Base-by-base conservation (phyloP, 2,797 vertebrate species). In the Aeoliscus strigatus region DNA sequence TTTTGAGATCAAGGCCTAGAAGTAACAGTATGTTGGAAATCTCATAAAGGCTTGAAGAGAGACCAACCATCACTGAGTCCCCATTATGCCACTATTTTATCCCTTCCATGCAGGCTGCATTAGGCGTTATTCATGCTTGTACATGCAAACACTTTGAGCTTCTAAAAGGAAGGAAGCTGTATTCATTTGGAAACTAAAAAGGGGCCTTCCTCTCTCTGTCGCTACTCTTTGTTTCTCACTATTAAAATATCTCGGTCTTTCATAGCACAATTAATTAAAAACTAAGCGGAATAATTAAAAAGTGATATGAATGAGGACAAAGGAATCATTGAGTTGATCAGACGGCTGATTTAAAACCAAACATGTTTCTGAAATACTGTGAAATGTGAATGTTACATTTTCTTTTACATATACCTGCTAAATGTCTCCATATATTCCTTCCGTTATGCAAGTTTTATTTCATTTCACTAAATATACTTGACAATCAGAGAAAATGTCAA, bases 241-340 rank as follows among this genome's bases (percentile, higher is more conserved):
- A n/a, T n/a, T n/a, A n/a, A n/a, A n/a, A n/a, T n/a, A n/a, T n/a
- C n/a, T n/a, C n/a, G n/a, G 10, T 46, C 37, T 41, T 27, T 62
- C 30, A 23, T 63, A 73, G 63, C 60, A 17, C 62, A 73, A 59
- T 73, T 70, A 84, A 79, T 80, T 83, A 77, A 82, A 76, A 70
- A 57, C 60, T 30, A 45, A 48, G 48, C 11, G 26, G 13, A 59
- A 71, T 60, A 77, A 79, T 74, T n/a, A n/a, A n/a, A n/a, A n/a
- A 34, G 67, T 44, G 24, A 44, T 26, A 12, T 65, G 55, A 55
- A 62, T 27, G 35, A 49, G 53, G 62, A 73, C 76, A 77, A 73
- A 73, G 39, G 44, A 67, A n/a, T n/a, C n/a, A n/a, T n/a, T n/a
- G n/a, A n/a, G n/a, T n/a, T n/a, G n/a, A n/a, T n/a, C n/a, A n/a